Conservation (phyloP, 2,888 invertebrate genomes). For the Pollenia labialis region DNA sequence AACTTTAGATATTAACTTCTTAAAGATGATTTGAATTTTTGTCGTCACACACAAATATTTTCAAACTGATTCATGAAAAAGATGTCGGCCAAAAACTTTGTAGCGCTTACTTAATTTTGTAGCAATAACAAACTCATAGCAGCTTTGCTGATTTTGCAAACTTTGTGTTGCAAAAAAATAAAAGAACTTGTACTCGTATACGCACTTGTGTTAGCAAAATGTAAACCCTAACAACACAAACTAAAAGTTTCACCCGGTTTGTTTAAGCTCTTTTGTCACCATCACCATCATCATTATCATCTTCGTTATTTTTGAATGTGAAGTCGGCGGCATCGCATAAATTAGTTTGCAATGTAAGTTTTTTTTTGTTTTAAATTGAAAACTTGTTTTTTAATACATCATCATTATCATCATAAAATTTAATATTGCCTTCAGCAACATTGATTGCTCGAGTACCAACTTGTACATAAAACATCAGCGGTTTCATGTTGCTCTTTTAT, state of each 20-base stretch:
- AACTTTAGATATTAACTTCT: too few species aligned
- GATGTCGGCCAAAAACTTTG: neutral
- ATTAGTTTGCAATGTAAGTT: constrained; percentile 47
- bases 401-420: constrained; percentile 4
- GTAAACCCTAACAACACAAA: constrained; percentile 40
- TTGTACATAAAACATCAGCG: constrained; percentile 31
- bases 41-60: neutral
- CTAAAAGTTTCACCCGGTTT: constrained; percentile 30
- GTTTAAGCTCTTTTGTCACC: constrained; percentile 37
- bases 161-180: neutral
- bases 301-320: too few species aligned
- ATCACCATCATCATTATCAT: neutral
- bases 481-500: constrained; percentile 1
- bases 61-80: neutral
- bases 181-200: neutral
- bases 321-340: constrained; percentile 27
- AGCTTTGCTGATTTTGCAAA: neutral
- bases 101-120: neutral
- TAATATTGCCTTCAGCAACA: constrained; percentile 10
- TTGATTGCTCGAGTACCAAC: neutral
- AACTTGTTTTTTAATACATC: constrained; percentile 58
- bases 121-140: neutral
- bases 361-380: constrained; percentile 33
- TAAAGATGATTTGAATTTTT: too few species aligned
- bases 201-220: constrained; percentile 3